Base-by-base conservation (phyloP, 37 sponge, comb jelly and placozoan genomes). In the Bolinopsis microptera region DNA sequence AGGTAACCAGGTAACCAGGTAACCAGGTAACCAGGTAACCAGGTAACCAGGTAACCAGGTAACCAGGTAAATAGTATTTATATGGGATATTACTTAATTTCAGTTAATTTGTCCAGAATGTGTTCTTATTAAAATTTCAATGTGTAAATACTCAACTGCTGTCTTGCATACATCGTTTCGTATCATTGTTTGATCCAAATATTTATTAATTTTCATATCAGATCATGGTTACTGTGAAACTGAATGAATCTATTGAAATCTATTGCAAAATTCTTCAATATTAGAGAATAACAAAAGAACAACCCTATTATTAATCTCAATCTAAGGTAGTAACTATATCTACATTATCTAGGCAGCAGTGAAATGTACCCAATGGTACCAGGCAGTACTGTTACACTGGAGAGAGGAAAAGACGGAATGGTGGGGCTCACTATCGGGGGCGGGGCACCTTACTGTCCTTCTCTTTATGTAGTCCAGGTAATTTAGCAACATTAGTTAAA, bases 361-460 rank as follows among this genome's bases (percentile, higher is more conserved):
- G 61, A 48, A 3, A 86, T 86, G 90, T 40, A 39, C 28, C 90
- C 67, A 2, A 86, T 34, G 48, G 90, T 86, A 21, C 90, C 90
- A 3, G 90, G 90, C 2, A 86, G 61, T 35, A 94, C 94, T 32
- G 98, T 98, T 69, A 95, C 95, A 5, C 90, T 98, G 40, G 94
- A 93, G 83, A 97, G 97, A 83, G 96, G 96, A 0, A 95, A 97
- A 94, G 96, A 97, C 68, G 96, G 96, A 86, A 95, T 98, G 96
- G 95, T 98, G 30, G 98, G 98, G 9, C 97, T 98, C 94, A 98
- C 96, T 33, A 98, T 98, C 38, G 98, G 98, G 32, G 98, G 98
- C 35, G 98, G 98, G 26, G 96, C 98, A 23, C 98, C 98, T 27
- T 95, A 93, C 72, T 97, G 98, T 70, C 98, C 98, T 22, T 93